Evolutionary conservation across 2,113 vertebrate species (phyloP).

Genomic region (crab-eating macaque (Macaca fascicularis)): DNA sequence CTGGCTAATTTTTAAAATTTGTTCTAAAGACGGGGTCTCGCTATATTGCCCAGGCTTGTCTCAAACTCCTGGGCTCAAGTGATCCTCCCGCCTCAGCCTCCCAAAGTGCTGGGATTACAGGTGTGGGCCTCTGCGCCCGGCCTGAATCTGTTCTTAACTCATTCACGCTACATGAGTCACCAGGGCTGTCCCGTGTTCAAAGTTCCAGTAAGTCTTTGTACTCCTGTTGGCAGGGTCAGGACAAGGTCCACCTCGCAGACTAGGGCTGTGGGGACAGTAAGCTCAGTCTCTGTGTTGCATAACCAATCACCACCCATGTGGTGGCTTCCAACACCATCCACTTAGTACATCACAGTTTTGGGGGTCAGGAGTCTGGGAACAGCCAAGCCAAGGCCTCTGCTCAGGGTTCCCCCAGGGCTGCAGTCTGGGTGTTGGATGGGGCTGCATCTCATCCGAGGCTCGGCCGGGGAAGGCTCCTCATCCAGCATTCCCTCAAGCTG

Average conservation of each 20-base stretch:
- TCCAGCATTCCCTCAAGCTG: not conserved
- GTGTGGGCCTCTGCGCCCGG: not conserved
- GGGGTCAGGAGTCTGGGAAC: not conserved
- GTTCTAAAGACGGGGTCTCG: no score
- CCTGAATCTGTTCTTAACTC: not conserved
- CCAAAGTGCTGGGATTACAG: not conserved
- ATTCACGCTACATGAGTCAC: not conserved
- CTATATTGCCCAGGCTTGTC: not conserved
- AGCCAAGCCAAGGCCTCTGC: no score
- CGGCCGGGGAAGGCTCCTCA: not conserved
- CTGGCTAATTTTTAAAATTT: no score
- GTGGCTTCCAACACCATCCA: not conserved
- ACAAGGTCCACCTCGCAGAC: not conserved
- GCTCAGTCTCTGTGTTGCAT: not conserved
- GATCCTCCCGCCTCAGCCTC: not conserved
- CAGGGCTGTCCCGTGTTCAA: not conserved
- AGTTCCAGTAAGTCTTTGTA: no score
- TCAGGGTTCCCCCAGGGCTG: not conserved
- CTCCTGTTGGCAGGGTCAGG: not conserved
- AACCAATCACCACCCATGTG: rapidly evolving
- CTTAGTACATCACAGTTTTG: not conserved
- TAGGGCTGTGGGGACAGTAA: not conserved
- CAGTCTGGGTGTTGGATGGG: not conserved
- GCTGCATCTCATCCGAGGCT: not conserved
- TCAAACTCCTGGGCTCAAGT: not conserved